A percentile compares a stretch with the other conserved stretches of the same genome.
Conservation (phyloP, 2,888 invertebrate species). For the Thumatha senex region DNA sequence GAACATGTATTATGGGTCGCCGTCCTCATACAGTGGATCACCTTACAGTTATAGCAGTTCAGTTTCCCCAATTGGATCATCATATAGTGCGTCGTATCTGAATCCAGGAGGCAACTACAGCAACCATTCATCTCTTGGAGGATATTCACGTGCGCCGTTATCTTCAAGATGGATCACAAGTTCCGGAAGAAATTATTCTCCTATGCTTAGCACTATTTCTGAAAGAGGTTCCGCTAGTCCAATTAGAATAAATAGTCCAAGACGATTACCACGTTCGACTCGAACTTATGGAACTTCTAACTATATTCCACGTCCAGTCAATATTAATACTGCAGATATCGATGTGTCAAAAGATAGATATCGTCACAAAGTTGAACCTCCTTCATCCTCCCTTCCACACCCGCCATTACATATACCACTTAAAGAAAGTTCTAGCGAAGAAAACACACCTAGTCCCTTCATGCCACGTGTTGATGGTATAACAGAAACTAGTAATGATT, state of each 20-base stretch:
- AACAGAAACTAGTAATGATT: slow-evolving; percentile 70
- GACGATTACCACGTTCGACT: slow-evolving; percentile 78
- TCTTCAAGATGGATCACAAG: slow-evolving; percentile 67
- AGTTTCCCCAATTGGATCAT: slow-evolving; percentile 60
- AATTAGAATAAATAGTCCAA: slow-evolving; percentile 69
- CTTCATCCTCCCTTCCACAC: slow-evolving; percentile 34
- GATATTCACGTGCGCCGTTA: slow-evolving; percentile 79
- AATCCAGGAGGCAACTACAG: slow-evolving; percentile 76
- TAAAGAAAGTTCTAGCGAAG: slow-evolving; percentile 47
- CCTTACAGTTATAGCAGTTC: slow-evolving; percentile 75
- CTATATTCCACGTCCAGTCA: slow-evolving; percentile 85
- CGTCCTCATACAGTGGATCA: slow-evolving; percentile 76
- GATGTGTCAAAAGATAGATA: slow-evolving; percentile 90
- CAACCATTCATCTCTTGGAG: slow-evolving; percentile 72
- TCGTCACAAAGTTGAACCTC: slow-evolving; percentile 53
- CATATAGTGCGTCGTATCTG: slow-evolving; percentile 78
- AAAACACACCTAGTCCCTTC: slow-evolving; percentile 65
- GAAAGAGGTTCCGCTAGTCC: slow-evolving; percentile 66
- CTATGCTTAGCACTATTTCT: slow-evolving; percentile 89
- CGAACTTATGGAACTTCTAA: slow-evolving; percentile 68
- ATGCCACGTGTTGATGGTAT: slow-evolving; percentile 76
- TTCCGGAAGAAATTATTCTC: slow-evolving; percentile 84
- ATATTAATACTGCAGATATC: slow-evolving; percentile 93
- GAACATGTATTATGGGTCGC: slow-evolving; percentile 81
- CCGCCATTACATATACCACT: slow-evolving; percentile 18